phyloP scores from a whole-genome alignment of 30 jellyfish, hydroid and myxozoan genomes.

The Aurelia sp. region DNA sequence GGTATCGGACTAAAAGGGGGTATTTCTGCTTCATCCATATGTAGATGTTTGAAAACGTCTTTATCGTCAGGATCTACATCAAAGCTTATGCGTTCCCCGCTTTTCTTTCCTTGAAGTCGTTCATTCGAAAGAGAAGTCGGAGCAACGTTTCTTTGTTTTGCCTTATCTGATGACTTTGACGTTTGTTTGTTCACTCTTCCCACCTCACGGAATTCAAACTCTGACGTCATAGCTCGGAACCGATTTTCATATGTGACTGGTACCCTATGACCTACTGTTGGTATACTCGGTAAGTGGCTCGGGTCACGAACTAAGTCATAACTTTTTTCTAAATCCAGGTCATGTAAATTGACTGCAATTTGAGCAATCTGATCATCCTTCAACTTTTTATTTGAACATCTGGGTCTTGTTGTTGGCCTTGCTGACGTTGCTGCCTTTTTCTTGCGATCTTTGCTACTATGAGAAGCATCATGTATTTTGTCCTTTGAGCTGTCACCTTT shows the following conservation, averaged over 20 bases:
- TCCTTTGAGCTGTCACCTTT: no score
- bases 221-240: slow-evolving; percentile 48
- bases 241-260: slow-evolving; percentile 39
- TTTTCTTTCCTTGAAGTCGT: slow-evolving; percentile 2
- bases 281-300: slow-evolving; percentile 49
- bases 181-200: not conserved
- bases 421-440: not conserved
- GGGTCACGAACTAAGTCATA: slow-evolving; percentile 30
- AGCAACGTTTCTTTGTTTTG: not conserved
- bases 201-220: slow-evolving; percentile 35
- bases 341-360: slow-evolving; percentile 27
- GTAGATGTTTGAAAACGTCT: slow-evolving; percentile 30
- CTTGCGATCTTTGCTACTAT: not conserved
- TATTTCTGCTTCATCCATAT: not conserved
- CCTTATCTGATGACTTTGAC: not conserved
- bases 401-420: not conserved
- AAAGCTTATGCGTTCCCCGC: slow-evolving; percentile 1
- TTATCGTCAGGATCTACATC: slow-evolving; percentile 30
- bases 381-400: not conserved
- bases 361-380: slow-evolving; percentile 15
- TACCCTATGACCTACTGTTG: slow-evolving; percentile 40
- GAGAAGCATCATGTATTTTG: no score
- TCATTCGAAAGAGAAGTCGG: not conserved
- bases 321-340: not conserved
- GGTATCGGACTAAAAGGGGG: not conserved